Conservation (phyloP, 2,113 vertebrate species). For the Eolophus roseicapilla region DNA sequence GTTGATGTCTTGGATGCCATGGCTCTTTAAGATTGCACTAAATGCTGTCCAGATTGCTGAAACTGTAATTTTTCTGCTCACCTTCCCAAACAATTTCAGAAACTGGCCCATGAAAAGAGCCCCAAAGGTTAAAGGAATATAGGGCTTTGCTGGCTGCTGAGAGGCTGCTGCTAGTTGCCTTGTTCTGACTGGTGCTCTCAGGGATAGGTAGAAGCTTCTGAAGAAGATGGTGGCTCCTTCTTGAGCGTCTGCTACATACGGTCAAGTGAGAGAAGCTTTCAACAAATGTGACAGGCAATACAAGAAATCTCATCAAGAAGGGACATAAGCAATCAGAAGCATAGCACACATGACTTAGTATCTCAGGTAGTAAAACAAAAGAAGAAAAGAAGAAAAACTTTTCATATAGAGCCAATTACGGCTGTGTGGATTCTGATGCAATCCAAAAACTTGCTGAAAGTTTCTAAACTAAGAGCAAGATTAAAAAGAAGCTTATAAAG, state of each 20-base stretch:
- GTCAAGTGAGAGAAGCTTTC: neutral
- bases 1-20: neutral
- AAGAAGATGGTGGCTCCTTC: neutral
- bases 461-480: neutral
- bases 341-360: rapidly evolving
- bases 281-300: neutral
- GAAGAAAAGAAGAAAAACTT: neutral
- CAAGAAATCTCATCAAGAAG: neutral
- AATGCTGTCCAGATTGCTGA: neutral
- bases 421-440: neutral
- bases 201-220: neutral
- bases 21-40: neutral
- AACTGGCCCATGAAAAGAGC: neutral
- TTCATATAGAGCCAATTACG: neutral
- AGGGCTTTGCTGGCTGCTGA: neutral
- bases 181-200: neutral
- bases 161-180: neutral
- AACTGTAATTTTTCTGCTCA: neutral
- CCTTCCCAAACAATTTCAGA: neutral
- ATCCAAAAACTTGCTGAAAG: neutral
- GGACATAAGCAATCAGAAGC: neutral
- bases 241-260: neutral
- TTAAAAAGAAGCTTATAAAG: neutral
- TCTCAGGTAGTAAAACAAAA: neutral
- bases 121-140: neutral